Evolutionary conservation across 2,797 vertebrate species (phyloP).

Genomic region (Trichosurus vulpecula): DNA sequence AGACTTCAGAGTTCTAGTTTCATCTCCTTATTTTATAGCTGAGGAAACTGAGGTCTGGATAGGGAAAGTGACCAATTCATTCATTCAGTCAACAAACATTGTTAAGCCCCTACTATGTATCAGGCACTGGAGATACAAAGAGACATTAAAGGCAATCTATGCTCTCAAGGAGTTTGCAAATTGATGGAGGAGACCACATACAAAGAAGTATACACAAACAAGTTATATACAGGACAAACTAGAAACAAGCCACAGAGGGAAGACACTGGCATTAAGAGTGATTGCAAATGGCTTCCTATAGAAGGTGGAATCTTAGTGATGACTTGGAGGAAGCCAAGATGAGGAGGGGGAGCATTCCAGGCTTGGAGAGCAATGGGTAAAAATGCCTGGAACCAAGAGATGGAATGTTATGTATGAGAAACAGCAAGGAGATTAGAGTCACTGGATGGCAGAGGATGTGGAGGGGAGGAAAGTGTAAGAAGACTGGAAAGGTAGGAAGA

Average conservation of each 20-base stretch:
- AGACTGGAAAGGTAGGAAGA: background rate
- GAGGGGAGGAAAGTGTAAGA: background rate
- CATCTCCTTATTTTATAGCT: background rate
- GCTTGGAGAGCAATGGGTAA: background rate
- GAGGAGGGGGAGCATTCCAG: background rate
- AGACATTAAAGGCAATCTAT: background rate
- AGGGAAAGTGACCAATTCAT: background rate
- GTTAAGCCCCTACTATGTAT: background rate
- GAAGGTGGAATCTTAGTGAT: background rate
- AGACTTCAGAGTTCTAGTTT: background rate
- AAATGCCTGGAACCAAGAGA: background rate
- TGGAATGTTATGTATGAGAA: background rate
- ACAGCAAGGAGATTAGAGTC: background rate
- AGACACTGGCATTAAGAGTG: background rate
- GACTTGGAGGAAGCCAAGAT: background rate
- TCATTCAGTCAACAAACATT: background rate
- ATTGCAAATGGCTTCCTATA: background rate
- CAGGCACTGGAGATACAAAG: background rate
- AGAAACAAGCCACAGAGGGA: background rate
- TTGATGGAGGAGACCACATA: background rate
- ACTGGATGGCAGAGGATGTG: background rate
- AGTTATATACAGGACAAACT: background rate
- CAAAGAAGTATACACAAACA: background rate
- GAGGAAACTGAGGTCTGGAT: background rate
- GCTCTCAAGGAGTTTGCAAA: background rate